Base-by-base conservation (phyloP, 2,797 vertebrate genomes). In the Lepilemur septentrionalis region DNA sequence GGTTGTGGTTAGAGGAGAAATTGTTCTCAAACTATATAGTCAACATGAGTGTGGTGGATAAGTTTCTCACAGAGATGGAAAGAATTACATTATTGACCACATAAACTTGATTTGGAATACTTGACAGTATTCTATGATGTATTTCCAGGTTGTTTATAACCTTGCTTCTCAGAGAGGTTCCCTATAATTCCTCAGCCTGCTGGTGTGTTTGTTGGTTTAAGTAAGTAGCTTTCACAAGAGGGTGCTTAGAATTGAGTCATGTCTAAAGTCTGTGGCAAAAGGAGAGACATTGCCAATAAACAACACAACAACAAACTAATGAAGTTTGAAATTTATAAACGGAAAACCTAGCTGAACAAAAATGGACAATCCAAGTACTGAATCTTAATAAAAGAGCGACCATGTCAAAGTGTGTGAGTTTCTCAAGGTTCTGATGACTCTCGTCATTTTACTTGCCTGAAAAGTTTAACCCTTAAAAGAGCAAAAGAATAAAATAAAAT, bases 301-400 rank as follows among this genome's bases (percentile, higher is more conserved):
- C 50, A 78, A n/a, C 85, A 96, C 85, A 96, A 97, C 89, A 98
- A 97, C 69, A 96, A 96, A 89, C 0, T 41, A 89, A 95, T 83
- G 82, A 65, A 59, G 94, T 97, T 91, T 92, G 93, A 98, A 96
- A 65, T 89, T 97, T 96, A 95, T 96, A 96, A 97, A 91, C 96
- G 95, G 25, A 87, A 97, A 72, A 50, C 65, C 86, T 80, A 41
- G 43, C 41, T 91, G 93, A 95, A 70, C 86, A 95, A 57, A 93
- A 94, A 93, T 72, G 22, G 88, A 94, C 94, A 97, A 97, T 83
- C 75, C 95, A 94, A 79, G 79, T 97, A 91, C 98, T 72, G 95
- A 95, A 89, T 92, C 69, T 97, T 96, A 93, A 84, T 85, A 65
- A 13, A 96, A 90, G 86, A 94, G 80, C 18, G 90, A 93, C 9